Evolutionary conservation across 2,113 vertebrate species (phyloP).

Genomic region (Hystrix cristata): DNA sequence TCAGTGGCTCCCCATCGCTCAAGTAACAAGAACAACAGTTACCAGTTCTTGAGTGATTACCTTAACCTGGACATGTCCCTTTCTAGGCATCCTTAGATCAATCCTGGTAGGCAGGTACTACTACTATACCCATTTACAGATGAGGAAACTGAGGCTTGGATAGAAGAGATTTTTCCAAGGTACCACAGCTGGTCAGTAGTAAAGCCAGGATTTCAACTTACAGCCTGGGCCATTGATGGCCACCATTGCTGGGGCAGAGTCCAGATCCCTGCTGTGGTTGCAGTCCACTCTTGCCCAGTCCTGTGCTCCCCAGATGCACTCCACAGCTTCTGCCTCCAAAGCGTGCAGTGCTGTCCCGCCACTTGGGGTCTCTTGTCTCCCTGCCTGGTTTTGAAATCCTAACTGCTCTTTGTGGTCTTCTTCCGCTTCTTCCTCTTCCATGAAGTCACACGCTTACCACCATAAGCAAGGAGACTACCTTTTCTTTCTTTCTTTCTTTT

Average conservation of each 20-base stretch:
- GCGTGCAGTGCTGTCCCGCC: neutral
- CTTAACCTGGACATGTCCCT: neutral
- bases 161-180: neutral
- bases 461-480: neutral
- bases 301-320: neutral
- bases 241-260: neutral
- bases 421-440: neutral
- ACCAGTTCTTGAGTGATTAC: neutral
- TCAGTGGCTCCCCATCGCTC: neutral
- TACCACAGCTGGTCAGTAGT: neutral
- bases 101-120: neutral
- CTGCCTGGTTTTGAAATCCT: neutral
- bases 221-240: neutral
- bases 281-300: neutral
- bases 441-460: neutral
- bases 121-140: neutral
- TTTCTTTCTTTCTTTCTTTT: neutral
- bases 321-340: neutral
- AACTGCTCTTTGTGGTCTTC: neutral
- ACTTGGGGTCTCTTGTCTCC: neutral
- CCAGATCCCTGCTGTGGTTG: neutral
- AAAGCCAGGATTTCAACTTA: neutral
- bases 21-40: neutral
- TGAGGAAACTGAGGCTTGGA: neutral
- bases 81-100: slow-evolving; percentile 36